These are phyloP conservation scores for Sminthurides bifidus DNA, from an alignment of 1,140 invertebrate genomes.

Conservation along the genomic window DNA sequence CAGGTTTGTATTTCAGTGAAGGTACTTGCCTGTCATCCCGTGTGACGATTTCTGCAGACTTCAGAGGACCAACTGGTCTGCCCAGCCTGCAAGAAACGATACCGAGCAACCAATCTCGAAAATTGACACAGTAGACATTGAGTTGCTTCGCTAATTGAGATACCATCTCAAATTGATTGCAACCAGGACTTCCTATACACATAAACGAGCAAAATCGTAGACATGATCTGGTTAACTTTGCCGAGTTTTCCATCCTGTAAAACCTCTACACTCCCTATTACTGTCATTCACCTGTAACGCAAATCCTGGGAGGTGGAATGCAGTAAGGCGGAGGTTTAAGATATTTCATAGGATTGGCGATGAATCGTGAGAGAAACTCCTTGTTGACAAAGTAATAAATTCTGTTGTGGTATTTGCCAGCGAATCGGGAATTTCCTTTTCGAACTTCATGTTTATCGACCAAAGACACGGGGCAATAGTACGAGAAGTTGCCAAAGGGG, in stretches of 20 bases:
- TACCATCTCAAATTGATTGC: conserved; percentile 19
- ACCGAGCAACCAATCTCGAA: conserved; percentile 22
- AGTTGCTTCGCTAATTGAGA: conserved; percentile 8
- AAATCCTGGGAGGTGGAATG: conserved; percentile 20
- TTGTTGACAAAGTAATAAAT: conserved; percentile 18
- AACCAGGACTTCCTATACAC: conserved; percentile 17
- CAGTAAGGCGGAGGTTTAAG: background rate
- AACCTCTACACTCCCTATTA: background rate
- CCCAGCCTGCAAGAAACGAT: conserved; percentile 15
- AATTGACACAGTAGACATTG: conserved; percentile 21
- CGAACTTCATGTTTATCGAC: conserved; percentile 5
- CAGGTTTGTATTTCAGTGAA: background rate
- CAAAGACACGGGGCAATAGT: conserved; percentile 23
- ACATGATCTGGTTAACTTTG: background rate
- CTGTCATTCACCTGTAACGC: conserved; percentile 18
- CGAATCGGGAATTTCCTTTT: conserved; percentile 12
- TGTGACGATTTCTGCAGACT: background rate
- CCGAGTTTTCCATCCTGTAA: background rate
- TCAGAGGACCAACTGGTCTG: conserved; percentile 15
- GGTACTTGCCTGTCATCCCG: background rate
- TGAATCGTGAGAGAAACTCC: conserved; percentile 2
- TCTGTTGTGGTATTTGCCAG: conserved; percentile 11
- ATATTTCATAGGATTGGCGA: conserved; percentile 10
- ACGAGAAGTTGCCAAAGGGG: conserved; percentile 18
- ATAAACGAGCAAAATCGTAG: background rate